Conservation (phyloP, 2,888 invertebrate genomes). For the Volucella inanis region DNA sequence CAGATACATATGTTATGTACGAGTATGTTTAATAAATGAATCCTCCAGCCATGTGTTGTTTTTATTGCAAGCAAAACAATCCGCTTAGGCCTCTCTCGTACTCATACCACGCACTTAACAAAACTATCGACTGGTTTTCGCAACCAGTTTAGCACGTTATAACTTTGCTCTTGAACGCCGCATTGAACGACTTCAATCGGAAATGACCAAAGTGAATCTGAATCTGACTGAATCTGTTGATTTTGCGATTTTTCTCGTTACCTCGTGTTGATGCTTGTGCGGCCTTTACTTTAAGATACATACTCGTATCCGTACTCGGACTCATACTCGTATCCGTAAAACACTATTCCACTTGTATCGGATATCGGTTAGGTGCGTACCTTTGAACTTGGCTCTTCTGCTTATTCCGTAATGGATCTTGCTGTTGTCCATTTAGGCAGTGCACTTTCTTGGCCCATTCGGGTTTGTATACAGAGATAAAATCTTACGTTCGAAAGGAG, state of each 20-base stretch:
- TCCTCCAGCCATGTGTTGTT: background rate
- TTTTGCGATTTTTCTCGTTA: constrained; percentile 4
- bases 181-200: constrained; percentile 14
- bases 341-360: too few relatives aligned
- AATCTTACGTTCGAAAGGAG: constrained; percentile 8
- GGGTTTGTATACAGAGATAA: background rate
- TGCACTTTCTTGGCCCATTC: background rate
- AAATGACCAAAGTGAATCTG: background rate
- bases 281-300: constrained; percentile 35
- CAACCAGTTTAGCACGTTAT: constrained; percentile 30
- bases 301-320: background rate
- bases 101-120: background rate
- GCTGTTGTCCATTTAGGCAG: background rate
- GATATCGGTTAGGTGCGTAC: too few relatives aligned
- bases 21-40: too few relatives aligned
- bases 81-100: constrained; percentile 21
- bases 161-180: background rate
- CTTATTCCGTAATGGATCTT: background rate
- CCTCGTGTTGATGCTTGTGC: background rate
- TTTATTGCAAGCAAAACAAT: constrained; percentile 35
- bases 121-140: constrained; percentile 33
- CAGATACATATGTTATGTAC: too few relatives aligned
- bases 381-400: constrained; percentile 12
- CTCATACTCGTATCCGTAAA: too few relatives aligned
- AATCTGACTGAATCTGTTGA: background rate